These are phyloP conservation scores for Poeciliopsis paucimaculata DNA, from an alignment of 2,797 vertebrate species.

Conservation along the genomic window DNA sequence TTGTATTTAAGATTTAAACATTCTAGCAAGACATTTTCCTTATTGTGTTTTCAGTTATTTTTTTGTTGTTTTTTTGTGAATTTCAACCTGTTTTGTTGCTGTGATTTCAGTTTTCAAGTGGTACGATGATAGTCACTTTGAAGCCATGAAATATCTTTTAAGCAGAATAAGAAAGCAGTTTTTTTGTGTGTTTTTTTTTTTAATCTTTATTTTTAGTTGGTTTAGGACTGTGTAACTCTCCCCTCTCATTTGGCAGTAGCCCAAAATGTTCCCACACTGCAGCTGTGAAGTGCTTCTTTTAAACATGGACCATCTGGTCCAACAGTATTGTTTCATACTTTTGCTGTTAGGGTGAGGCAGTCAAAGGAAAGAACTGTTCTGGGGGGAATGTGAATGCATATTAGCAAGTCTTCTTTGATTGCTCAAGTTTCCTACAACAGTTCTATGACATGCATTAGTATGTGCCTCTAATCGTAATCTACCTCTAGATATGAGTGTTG, in stretches of 20 bases:
- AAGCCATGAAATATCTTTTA: background rate
- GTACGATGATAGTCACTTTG: background rate
- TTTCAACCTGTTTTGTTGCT: background rate
- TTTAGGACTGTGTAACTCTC: background rate
- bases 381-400: background rate
- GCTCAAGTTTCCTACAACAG: background rate
- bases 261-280: conserved; percentile 31
- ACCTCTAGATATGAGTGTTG: background rate
- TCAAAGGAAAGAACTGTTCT: background rate
- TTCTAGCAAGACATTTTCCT: background rate
- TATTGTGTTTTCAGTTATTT: background rate
- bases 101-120: background rate
- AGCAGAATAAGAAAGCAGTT: background rate
- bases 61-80: background rate
- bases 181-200: background rate
- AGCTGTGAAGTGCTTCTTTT: conserved; percentile 18
- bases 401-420: background rate
- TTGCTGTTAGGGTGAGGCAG: background rate
- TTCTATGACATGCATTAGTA: background rate
- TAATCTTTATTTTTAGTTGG: conserved; percentile 9
- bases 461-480: background rate
- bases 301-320: conserved; percentile 11
- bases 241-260: conserved; percentile 17
- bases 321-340: conserved; percentile 9
- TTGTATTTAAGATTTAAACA: background rate